Conservation (phyloP, 2,113 vertebrate species). For the Lophura nycthemera region DNA sequence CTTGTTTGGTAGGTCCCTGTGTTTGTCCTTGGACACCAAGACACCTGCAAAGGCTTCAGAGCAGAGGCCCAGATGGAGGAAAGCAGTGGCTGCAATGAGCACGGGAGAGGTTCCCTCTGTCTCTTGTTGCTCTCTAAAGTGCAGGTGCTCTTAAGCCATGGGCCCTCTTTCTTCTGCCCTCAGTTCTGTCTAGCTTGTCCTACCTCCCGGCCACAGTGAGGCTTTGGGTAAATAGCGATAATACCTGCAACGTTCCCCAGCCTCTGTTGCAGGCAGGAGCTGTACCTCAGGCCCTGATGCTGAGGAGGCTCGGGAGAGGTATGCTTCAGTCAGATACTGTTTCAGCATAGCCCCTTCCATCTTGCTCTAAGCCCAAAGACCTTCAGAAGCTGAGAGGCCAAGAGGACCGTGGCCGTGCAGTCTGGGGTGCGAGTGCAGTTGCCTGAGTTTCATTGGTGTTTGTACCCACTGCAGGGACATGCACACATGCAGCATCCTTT, state of each 20-base stretch:
- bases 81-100: not conserved
- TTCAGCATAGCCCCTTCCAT: not conserved
- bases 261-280: not conserved
- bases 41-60: not conserved
- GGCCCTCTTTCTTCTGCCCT: not conserved
- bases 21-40: not conserved
- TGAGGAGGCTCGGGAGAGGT: not conserved
- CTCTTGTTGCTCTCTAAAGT: not conserved
- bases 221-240: not conserved
- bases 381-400: not conserved
- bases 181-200: not conserved
- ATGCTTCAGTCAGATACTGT: accelerated
- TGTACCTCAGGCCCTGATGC: not conserved
- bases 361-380: not conserved
- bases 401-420: not conserved
- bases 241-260: not conserved
- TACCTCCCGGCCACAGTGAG: not conserved
- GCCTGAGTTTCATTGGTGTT: not conserved
- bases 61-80: not conserved
- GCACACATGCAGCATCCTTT: accelerated
- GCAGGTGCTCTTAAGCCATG: not conserved
- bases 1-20: not conserved
- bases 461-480: not conserved
- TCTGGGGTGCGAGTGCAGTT: not conserved
- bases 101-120: not conserved